phyloP scores from a whole-genome alignment of 2,797 vertebrate species.

The Lindbergichthys nudifrons region DNA sequence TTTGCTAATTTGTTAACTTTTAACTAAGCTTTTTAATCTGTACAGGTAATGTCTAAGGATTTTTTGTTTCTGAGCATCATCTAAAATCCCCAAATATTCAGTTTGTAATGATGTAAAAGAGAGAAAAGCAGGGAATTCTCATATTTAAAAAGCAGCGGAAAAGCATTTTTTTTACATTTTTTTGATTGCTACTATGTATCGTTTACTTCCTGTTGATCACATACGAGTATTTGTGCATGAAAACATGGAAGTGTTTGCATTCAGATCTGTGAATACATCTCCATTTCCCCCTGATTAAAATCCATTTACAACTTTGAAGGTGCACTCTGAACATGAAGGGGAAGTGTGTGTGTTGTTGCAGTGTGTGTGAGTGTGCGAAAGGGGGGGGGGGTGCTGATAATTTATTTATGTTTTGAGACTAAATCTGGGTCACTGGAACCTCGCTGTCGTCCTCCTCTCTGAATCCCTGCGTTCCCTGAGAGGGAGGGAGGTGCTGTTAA shows the following conservation, averaged over 20 bases:
- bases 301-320: slow-evolving; percentile 81
- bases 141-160: neutral
- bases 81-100: neutral
- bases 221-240: no score
- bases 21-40: no score
- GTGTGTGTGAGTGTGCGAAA: slow-evolving; percentile 56
- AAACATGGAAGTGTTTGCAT: neutral
- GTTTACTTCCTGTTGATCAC: neutral
- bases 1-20: no score
- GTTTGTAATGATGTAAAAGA: neutral
- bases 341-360: slow-evolving; percentile 68
- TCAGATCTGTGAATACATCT: slow-evolving; percentile 14
- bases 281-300: slow-evolving; percentile 47
- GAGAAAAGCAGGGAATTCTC: neutral
- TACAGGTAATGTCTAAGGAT: no score
- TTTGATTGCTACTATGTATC: no score
- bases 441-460: slow-evolving; percentile 58
- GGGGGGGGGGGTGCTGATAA: slow-evolving; percentile 73
- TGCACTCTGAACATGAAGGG: slow-evolving; percentile 49
- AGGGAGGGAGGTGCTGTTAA: slow-evolving; percentile 81
- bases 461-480: slow-evolving; percentile 59
- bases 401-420: slow-evolving; percentile 86
- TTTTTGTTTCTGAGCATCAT: neutral
- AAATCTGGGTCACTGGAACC: slow-evolving; percentile 88
- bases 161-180: no score